These are phyloP conservation scores for Ictidomys tridecemlineatus DNA, from an alignment of 2,113 vertebrate genomes.

Conservation along the genomic window DNA sequence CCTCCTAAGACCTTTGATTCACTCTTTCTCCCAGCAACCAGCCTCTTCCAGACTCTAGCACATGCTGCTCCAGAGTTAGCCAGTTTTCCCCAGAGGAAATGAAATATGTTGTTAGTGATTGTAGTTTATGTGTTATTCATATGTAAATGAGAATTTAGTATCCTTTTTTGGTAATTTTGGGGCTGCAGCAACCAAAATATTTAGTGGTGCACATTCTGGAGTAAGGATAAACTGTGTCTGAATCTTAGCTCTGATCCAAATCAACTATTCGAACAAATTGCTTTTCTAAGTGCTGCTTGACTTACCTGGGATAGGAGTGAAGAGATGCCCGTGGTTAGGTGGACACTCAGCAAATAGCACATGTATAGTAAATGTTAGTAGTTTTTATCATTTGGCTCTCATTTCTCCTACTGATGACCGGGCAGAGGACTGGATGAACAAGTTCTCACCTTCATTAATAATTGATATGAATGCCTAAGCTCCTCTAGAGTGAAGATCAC, in stretches of 20 bases:
- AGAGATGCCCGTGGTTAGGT: not conserved
- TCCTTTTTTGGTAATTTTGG: not conserved
- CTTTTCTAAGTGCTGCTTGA: not conserved
- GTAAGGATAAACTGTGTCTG: not conserved
- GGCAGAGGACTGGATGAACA: not conserved
- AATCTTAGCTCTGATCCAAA: not conserved
- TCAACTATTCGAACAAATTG: not conserved
- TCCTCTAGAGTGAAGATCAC: not conserved
- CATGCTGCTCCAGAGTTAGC: not conserved
- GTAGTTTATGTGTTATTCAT: not conserved
- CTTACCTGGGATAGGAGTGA: not conserved
- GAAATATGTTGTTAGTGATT: not conserved
- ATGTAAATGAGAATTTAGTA: not conserved
- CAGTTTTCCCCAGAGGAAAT: not conserved
- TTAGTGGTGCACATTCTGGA: not conserved
- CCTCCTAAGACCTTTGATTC: not conserved
- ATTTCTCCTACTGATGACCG: not conserved
- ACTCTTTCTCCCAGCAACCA: not conserved
- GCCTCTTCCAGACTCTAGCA: not conserved
- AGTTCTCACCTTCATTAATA: not conserved
- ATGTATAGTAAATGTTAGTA: not conserved
- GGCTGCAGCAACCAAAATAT: not conserved
- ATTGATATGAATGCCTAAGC: not conserved
- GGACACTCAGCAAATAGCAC: not conserved
- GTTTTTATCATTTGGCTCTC: not conserved